Base-by-base conservation (phyloP, 2,113 vertebrate species). In the Drymodes brunneopygia region DNA sequence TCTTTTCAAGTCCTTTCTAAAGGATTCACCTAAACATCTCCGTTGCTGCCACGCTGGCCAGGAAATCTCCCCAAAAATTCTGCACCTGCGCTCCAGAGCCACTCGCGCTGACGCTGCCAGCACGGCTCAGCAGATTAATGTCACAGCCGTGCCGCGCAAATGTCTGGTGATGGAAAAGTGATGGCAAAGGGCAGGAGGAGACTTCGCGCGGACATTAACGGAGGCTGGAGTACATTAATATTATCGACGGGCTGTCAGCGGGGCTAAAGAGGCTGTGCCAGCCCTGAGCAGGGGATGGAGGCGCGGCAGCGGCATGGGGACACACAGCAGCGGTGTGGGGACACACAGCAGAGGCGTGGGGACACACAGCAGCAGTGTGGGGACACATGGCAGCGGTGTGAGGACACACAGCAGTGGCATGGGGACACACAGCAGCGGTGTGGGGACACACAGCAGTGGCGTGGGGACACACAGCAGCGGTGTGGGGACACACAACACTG, bases 131-230 rank as follows among this genome's bases (percentile, higher is more conserved):
- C 81, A 72, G 69, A 54, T 48, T 40, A 53, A 77, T 7, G 50
- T 62, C 90, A 53, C 45, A 0, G 7, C 11, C 4, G 0, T 9
- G 0, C 38, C 0, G 0, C 61, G 6, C 47, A 12, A 45, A 33
- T 0, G 44, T 33, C 92, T 66, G 20, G 23, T 19, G 5, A 21
- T 3, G 1, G 47, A 42, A 33, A 81, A 40, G 88, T 0, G 38
- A 88, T 20, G 72, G 83, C 86, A 75, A 62, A 77, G 86, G 73
- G 80, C 94, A 78, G 51, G 31, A 90, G 58, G 65, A 86, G 83
- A 51, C 36, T 62, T 58, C 12, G 5, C 89, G 9, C 5, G 6
- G 92, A 62, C 78, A 38, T 58, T 45, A 53, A 21, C 53, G 20
- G 60, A 23, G 88, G 24, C 83, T n/a, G 53, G 51, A 91, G 88